Base-by-base conservation (phyloP, 2,113 vertebrate genomes). In the Nycticryphes semicollaris region DNA sequence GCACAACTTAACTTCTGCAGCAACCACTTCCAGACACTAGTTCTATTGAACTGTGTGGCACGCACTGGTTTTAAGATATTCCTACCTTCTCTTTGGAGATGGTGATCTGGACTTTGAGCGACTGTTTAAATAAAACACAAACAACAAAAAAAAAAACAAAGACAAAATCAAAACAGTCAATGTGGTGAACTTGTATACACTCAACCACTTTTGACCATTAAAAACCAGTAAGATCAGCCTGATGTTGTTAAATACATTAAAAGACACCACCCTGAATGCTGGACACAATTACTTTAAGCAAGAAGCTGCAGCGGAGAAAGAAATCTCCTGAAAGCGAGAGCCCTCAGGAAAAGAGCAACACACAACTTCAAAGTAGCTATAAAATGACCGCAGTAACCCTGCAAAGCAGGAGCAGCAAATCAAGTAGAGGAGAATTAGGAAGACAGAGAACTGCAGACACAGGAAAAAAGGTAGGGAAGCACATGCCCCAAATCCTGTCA, bases 31-130 rank as follows among this genome's bases (percentile, higher is more conserved):
- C 33, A 83, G 53, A 24, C 23, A 16, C 13, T 7, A 43, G 30
- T 33, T 62, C 22, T 24, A 2, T 1, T 14, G 20, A 41, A 39
- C 41, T 18, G 37, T 1, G 60, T 4, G 8, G 30, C 31, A 86
- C 7, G 4, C 31, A 47, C 16, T 30, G n/a, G 31, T 27, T 85
- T 35, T 25, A 51, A 56, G 76, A 48, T 17, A 70, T 50, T 96
- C 85, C 95, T 98, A 99, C 98, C 98, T 99, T 98, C 98, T 98
- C 98, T 99, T 99, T 97, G 98, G 97, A 98, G 98, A 98, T 94
- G 98, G 98, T 87, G 98, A 98, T 98, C 98, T 98, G 96, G 98
- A 98, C 97, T 99, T 98, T 72, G 98, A 98, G 76, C 98, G 98
- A 97, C 98, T 98, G 97, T 90, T 74, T 74, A 27, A 53, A 60